Evolutionary conservation across 92 coral and sea anemone species (phyloP).

Genomic region (Plumapathes pennacea): DNA sequence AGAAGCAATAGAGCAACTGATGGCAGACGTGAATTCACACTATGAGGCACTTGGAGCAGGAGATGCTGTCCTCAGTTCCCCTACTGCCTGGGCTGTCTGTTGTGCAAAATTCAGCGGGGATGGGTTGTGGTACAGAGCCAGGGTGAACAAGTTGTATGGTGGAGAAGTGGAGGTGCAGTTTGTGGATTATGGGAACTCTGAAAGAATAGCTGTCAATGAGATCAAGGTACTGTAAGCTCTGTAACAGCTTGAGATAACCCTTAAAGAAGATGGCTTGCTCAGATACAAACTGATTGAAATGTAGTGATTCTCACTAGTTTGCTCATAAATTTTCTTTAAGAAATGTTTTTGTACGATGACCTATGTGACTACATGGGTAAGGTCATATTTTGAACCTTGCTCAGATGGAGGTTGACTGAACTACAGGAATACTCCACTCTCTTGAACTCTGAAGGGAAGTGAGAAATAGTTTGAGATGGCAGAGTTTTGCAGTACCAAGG

Average conservation of each 20-base stretch:
- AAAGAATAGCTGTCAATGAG: constrained; percentile 11
- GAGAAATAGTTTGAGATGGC: too few relatives aligned
- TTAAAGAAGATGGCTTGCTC: too few relatives aligned
- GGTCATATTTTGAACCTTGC: too few relatives aligned
- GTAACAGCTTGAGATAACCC: too few relatives aligned
- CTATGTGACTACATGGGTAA: too few relatives aligned
- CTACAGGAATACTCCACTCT: too few relatives aligned
- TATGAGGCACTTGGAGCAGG: constrained; percentile 9
- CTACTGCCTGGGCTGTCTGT: constrained; percentile 13
- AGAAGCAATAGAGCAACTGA: constrained; percentile 22
- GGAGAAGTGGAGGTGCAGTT: constrained; percentile 41
- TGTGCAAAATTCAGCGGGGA: constrained; percentile 46
- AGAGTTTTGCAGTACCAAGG: constrained; percentile 67
- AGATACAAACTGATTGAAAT: too few relatives aligned
- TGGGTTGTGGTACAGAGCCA: constrained; percentile 83
- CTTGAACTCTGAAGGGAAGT: too few relatives aligned
- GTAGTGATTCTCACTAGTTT: too few relatives aligned
- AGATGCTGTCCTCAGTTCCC: constrained; percentile 2
- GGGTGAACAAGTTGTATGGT: constrained; percentile 18
- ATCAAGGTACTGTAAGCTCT: constrained; percentile 30
- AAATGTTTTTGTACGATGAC: too few relatives aligned
- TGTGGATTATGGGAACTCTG: constrained; percentile 64
- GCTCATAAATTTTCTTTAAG: too few relatives aligned
- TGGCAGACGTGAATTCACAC: constrained; percentile 22
- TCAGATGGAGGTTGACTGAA: too few relatives aligned